phyloP scores from a whole-genome alignment of 2,797 vertebrate genomes.

The Sebastes goodei region DNA sequence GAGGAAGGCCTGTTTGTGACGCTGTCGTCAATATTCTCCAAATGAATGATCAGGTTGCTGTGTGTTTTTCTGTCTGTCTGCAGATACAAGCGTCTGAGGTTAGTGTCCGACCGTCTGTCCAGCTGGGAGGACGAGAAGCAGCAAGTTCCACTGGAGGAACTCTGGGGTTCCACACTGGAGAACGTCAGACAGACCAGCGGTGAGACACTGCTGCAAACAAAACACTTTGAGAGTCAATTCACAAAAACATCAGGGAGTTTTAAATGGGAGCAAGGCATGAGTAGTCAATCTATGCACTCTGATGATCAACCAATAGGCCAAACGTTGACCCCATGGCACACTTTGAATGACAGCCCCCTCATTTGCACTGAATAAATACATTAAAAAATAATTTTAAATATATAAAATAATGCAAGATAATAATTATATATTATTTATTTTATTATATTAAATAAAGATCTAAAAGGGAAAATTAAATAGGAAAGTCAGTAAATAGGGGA shows the following conservation, averaged over 20 bases:
- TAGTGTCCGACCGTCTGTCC: constrained; percentile 62
- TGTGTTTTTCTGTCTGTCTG: constrained; percentile 14
- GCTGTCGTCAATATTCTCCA: not conserved
- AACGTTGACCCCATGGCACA: not conserved
- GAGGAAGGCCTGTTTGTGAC: not conserved
- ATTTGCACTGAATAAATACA: not conserved
- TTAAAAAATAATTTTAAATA: not conserved
- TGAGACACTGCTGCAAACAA: constrained; percentile 4
- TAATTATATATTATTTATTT: no score
- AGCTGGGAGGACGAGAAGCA: constrained; percentile 70
- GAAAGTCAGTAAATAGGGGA: not conserved
- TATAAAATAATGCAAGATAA: not conserved
- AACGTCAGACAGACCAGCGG: constrained; percentile 38
- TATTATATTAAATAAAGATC: not conserved
- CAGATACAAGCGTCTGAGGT: constrained; percentile 77
- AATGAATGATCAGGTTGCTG: not conserved
- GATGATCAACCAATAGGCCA: not conserved
- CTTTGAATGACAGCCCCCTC: not conserved
- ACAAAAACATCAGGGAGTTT: not conserved
- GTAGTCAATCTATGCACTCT: not conserved
- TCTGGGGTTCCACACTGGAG: constrained; percentile 64
- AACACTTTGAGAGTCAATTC: not conserved
- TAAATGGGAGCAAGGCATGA: not conserved
- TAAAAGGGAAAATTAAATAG: not conserved
- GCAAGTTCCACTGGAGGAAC: constrained; percentile 68